Evolutionary conservation across 2,888 invertebrate species (phyloP).

Genomic region (Onthophagus sagittarius): DNA sequence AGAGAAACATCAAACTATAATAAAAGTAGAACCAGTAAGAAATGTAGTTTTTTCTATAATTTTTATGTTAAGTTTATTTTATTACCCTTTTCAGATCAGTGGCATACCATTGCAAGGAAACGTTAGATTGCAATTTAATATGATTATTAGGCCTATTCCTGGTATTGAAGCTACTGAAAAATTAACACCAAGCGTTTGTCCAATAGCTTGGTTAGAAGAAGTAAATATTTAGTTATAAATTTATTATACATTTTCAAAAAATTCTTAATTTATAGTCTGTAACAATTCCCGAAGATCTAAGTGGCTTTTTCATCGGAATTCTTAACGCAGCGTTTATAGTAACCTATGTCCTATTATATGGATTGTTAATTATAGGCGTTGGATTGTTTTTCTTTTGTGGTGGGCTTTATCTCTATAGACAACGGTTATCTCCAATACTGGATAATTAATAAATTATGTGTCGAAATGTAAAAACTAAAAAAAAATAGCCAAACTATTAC

Average conservation of each 20-base stretch:
- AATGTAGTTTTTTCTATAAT: neutral
- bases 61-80: neutral
- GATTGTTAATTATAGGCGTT: neutral
- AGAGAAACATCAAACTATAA: constrained; percentile 58
- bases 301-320: neutral
- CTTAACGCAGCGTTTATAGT: neutral
- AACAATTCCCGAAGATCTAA: constrained; percentile 49
- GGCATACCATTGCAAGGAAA: constrained; percentile 58
- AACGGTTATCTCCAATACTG: no score
- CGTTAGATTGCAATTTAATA: constrained; percentile 63
- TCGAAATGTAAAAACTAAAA: neutral
- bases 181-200: constrained; percentile 52
- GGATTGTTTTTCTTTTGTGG: constrained; percentile 1
- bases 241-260: neutral
- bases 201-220: constrained; percentile 66
- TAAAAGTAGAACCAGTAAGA: constrained; percentile 69
- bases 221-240: constrained; percentile 41
- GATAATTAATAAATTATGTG: no score
- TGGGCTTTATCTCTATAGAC: neutral
- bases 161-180: constrained; percentile 50
- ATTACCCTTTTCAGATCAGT: constrained; percentile 50
- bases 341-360: neutral
- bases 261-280: constrained; percentile 49
- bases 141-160: constrained; percentile 55
- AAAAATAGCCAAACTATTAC: constrained; percentile 24